Base-by-base conservation (phyloP, 2,797 vertebrate species). In the Cygnus olor region DNA sequence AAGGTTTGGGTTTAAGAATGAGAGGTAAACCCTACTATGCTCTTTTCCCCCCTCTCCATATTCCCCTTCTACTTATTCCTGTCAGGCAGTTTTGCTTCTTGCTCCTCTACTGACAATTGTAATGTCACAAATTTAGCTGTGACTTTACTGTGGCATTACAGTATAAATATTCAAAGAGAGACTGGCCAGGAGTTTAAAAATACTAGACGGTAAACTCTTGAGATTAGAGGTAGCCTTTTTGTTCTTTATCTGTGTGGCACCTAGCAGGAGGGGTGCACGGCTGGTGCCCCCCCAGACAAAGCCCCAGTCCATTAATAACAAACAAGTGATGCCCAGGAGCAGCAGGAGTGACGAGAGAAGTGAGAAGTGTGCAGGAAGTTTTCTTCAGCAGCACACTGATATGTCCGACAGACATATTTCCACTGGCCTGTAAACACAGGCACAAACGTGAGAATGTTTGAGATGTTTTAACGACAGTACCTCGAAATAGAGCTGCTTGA, bases 351-450 rank as follows among this genome's bases (percentile, higher is more conserved):
- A 45, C 1, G 1, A 73, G 70, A 88, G 82, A 30, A 0, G 0
- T 36, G 70, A 88, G 58, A 69, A 86, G 47, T 34, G 56, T 30
- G 9, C 17, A 20, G 87, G 88, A 88, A 94, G 68, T 74, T 93
- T 72, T 38, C 69, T 66, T 45, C 88, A 63, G 82, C 34, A 57
- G 65, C 69, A 40, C 76, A 20, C n/a, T 6, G 2, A 14, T 19
- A 54, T 20, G 32, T 49, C 65, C 4, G 1, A 54, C 57, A 89
- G 61, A 76, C 88, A 19, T 24, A 65, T 38, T 88, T 89, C 56
- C 74, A 79, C 44, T 68, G 73, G 57, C 53, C 86, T 78, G 72
- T 81, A 79, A 95, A 91, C 65, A 44, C 0, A 0, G 21, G 34
- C 51, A 69, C 77, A 92, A 93, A 53, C 25, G 11, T 28, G 49